phyloP scores from a whole-genome alignment of 2,888 invertebrate species.

The Pandemis heparana region DNA sequence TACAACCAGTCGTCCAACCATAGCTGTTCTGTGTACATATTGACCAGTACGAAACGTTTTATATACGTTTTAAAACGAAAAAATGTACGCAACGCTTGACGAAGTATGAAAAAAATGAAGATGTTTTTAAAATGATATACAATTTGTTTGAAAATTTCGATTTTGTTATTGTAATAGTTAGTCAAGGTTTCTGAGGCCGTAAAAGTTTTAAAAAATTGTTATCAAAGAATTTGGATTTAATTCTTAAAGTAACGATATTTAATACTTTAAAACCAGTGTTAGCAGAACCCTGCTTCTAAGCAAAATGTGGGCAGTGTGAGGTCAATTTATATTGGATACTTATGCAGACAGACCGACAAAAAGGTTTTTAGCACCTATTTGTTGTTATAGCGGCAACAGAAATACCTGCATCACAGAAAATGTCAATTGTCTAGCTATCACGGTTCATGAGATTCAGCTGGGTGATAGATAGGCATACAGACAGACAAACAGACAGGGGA shows the following conservation, averaged over 20 bases:
- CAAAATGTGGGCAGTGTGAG: too few species aligned
- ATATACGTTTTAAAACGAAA: slow-evolving; percentile 5
- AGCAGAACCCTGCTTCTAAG: too few species aligned
- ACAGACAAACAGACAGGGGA: too few species aligned
- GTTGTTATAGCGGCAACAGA: too few species aligned
- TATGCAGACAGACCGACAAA: too few species aligned
- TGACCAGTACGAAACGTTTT: neutral
- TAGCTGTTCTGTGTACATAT: neutral
- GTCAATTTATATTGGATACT: too few species aligned
- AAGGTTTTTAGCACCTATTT: too few species aligned
- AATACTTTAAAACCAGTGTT: too few species aligned
- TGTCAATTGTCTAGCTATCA: too few species aligned
- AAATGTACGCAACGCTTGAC: neutral
- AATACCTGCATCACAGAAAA: too few species aligned
- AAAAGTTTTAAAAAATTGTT: neutral
- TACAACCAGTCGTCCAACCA: slow-evolving; percentile 19
- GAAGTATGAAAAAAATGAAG: neutral
- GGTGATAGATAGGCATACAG: too few species aligned
- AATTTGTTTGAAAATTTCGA: neutral
- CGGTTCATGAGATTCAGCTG: too few species aligned
- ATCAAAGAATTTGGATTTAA: neutral
- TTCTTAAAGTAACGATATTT: neutral
- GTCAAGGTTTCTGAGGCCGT: neutral
- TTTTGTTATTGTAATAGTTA: neutral
- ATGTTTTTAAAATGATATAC: neutral